These are phyloP conservation scores for Bombus fervidus DNA, from an alignment of 1,140 invertebrate genomes.

Conservation along the genomic window DNA sequence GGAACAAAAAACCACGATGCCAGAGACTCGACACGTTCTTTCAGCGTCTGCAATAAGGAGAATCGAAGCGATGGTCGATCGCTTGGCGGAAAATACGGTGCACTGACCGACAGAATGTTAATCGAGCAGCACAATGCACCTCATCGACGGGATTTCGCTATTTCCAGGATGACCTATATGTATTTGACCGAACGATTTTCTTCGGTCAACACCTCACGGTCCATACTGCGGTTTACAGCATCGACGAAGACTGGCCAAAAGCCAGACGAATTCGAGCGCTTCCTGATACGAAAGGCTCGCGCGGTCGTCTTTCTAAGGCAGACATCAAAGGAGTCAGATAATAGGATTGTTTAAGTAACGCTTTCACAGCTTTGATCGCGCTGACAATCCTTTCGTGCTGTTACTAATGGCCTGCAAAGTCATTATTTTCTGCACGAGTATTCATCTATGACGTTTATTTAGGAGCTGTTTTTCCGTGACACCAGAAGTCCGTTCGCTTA, in stretches of 20 bases:
- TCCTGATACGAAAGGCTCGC: not conserved
- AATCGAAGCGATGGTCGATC: not conserved
- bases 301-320: not conserved
- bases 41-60: not conserved
- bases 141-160: constrained; percentile 58
- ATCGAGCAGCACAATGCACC: constrained; percentile 56
- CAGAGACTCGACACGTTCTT: not conserved
- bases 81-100: constrained; percentile 1
- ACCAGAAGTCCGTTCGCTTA: not conserved
- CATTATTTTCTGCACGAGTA: constrained; percentile 20
- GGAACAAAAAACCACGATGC: not conserved
- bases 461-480: not conserved
- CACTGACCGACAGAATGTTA: constrained; percentile 38
- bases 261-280: constrained; percentile 28
- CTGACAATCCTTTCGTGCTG: constrained; percentile 11
- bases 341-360: constrained; percentile 48
- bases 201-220: constrained; percentile 33
- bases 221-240: not conserved
- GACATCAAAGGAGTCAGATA: constrained; percentile 39
- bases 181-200: constrained; percentile 58
- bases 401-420: constrained; percentile 17
- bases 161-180: constrained; percentile 66
- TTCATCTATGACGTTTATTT: not conserved
- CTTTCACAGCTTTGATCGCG: constrained; percentile 9
- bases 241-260: constrained; percentile 28